These are phyloP conservation scores for Eupithecia vulgata DNA, from an alignment of 2,888 invertebrate species.

Conservation along the genomic window DNA sequence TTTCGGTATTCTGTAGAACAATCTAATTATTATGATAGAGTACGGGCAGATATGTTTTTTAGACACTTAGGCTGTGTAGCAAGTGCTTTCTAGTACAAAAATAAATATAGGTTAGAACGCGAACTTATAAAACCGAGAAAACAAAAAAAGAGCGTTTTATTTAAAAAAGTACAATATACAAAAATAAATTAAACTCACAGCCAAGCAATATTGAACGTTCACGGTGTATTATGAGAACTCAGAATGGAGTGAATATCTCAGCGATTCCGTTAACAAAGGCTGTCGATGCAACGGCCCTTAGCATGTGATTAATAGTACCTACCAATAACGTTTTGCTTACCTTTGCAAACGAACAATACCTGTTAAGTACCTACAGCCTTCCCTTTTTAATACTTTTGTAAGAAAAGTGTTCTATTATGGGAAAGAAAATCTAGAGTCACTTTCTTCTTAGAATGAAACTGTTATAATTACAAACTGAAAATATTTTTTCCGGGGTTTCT, in stretches of 20 bases:
- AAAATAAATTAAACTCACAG: constrained; percentile 4
- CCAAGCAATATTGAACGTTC: constrained; percentile 7
- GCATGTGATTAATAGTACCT: constrained; percentile 43
- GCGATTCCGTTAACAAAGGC: constrained; percentile 40
- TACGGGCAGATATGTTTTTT: neutral
- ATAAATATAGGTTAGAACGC: neutral
- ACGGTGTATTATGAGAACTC: constrained; percentile 11
- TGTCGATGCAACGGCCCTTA: constrained; percentile 34
- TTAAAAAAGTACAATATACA: constrained; percentile 7
- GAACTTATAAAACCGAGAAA: neutral
- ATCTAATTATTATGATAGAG: neutral
- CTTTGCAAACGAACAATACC: constrained; percentile 22
- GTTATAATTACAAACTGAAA: too few relatives aligned
- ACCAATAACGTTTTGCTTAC: constrained; percentile 36
- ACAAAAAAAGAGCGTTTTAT: neutral
- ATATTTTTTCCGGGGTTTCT: too few relatives aligned
- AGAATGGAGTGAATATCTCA: constrained; percentile 41
- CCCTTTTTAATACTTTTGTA: neutral
- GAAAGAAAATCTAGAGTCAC: neutral
- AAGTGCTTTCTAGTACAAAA: neutral
- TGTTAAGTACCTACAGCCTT: constrained; percentile 2
- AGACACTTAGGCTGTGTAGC: neutral
- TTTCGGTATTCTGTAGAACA: neutral
- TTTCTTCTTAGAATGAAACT: neutral
- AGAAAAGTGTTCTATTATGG: neutral